Percentiles rank a stretch among this genome's conserved stretches.
These are phyloP conservation scores for Choloepus hoffmanni DNA, from an alignment of 2,113 vertebrate genomes.

Conservation along the genomic window DNA sequence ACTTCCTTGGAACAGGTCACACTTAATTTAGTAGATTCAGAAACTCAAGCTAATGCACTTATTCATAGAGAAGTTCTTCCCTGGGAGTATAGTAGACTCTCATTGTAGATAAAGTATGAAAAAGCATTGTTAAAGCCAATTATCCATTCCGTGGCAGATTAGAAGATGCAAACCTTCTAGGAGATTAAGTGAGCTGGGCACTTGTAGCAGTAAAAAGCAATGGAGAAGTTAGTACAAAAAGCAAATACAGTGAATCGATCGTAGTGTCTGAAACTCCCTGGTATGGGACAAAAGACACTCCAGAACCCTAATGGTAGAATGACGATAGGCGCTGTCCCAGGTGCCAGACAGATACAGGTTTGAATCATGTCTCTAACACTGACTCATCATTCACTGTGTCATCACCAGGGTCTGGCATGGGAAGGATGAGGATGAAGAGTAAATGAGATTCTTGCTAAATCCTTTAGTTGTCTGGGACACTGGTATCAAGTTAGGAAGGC, in stretches of 20 bases:
- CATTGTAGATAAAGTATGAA: neutral
- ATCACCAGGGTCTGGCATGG: neutral
- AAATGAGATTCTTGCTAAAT: neutral
- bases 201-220: neutral
- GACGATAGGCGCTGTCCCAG: neutral
- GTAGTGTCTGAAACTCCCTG: neutral
- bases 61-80: neutral
- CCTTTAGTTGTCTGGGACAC: neutral
- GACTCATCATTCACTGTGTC: neutral
- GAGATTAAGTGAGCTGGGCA: conserved; percentile 7
- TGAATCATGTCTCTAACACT: neutral
- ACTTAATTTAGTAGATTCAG: neutral
- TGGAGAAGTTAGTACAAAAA: neutral
- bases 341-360: neutral
- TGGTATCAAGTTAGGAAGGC: neutral
- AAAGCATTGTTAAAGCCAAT: neutral
- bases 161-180: conserved; percentile 13
- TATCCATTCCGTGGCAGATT: neutral
- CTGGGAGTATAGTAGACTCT: neutral
- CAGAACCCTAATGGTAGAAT: neutral
- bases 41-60: neutral
- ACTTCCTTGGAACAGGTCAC: neutral
- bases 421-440: neutral
- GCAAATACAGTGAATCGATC: neutral
- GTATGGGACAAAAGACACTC: neutral